Percentiles rank a stretch among this genome's conserved stretches.
These are phyloP conservation scores for Limenitis camilla DNA, from an alignment of 2,888 invertebrate species.

Conservation along the genomic window DNA sequence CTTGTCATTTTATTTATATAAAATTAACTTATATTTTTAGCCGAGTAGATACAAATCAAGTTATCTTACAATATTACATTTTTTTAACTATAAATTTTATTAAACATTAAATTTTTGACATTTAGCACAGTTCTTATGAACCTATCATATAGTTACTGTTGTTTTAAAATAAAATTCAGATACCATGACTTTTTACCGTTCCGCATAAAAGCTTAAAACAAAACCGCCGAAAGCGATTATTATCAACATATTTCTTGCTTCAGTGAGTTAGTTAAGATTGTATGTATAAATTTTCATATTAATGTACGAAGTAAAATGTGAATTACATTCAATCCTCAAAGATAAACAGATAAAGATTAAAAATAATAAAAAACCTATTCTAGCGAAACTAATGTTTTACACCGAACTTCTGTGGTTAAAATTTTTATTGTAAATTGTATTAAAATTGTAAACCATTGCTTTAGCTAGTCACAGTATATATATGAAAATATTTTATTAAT, in stretches of 20 bases:
- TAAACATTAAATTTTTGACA: too few species aligned
- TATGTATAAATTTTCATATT: neutral
- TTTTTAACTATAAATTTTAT: too few species aligned
- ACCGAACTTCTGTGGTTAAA: neutral
- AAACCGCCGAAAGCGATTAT: slow-evolving; percentile 2
- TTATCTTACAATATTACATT: too few species aligned
- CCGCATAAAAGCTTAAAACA: slow-evolving; percentile 1
- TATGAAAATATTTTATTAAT: too few species aligned
- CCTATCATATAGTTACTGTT: too few species aligned
- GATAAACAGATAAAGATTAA: neutral
- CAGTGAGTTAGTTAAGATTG: neutral
- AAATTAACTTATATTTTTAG: too few species aligned
- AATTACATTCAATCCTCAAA: neutral
- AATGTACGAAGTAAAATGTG: neutral
- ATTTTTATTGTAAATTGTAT: neutral
- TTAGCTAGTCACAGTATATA: slow-evolving; percentile 1
- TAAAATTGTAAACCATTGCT: neutral
- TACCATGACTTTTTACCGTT: neutral
- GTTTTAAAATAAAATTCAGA: too few species aligned
- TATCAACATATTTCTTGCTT: neutral
- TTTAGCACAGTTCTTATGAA: too few species aligned
- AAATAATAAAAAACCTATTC: neutral
- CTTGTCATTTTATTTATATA: too few species aligned
- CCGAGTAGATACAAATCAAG: too few species aligned
- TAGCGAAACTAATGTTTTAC: neutral